Evolutionary conservation across 2,888 invertebrate genomes (phyloP), one percentile per base, ranked within the genome.

Genomic region (Trachelus troglodyta): DNA sequence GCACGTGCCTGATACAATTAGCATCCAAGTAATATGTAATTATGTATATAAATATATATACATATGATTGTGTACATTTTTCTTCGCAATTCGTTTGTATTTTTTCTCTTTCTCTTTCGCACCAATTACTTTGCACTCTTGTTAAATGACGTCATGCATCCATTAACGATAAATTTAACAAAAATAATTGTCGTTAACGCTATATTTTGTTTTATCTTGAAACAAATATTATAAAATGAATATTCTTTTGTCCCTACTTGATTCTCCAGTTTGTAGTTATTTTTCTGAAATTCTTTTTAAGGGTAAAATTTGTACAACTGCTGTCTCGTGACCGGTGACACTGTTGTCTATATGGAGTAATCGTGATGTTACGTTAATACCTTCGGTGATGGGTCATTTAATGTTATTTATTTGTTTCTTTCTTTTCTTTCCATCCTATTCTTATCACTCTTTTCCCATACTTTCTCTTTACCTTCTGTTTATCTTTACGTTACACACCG

Each of bases 301-400:
- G 3, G 11, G 0, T 11, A 35, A 12, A 35, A 12, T 12, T 75
- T 78, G 73, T 76, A 56, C 56, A 40, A 9, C 15, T 4, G 40
- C 9, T 40, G 23, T 56, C 35, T 12, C 35, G 23, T 56, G 23
- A 56, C 2, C 23, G 9, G 56, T 23, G 56, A 56, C 15, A 56
- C 56, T 56, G 1, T 23, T 56, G 23, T 23, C 56, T 0, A 6
- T 56, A 9, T 6, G 40, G 40, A 9, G 23, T 15, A 56, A 56
- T 56, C 9, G 56, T 56, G 56, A 56, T 0, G 56, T 23, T 56
- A 56, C 23, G 56, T 56, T 56, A 56, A 56, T 35, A 76, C 77
- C 35, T 79, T 81, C 81, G 83, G 85, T 86, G 83, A 84, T 82
- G 86, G 85, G 83, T 87, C 6, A 84, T 84, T 80, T 86, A 86